A percentile compares a stretch with the other conserved stretches of the same genome.
These are phyloP conservation scores for Phrynocephalus versicolor DNA, from an alignment of 2,113 vertebrate species.

Conservation along the genomic window DNA sequence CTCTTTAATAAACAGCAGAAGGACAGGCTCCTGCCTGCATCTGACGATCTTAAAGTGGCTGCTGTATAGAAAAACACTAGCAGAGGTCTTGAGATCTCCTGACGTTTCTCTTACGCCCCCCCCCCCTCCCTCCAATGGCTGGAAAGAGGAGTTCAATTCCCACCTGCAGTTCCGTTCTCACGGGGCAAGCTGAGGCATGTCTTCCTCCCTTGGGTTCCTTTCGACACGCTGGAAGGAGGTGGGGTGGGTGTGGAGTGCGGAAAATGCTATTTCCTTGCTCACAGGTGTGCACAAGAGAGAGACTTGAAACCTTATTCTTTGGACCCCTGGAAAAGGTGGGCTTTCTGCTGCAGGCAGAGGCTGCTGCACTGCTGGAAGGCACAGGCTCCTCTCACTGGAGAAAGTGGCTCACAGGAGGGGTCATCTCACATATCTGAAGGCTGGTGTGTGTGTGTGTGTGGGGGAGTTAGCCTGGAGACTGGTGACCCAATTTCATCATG, in stretches of 20 bases:
- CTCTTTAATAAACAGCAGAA: not conserved
- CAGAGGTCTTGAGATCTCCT: not conserved
- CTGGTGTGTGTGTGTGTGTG: too few species aligned
- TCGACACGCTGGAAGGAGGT: too few species aligned
- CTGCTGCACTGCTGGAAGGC: too few species aligned
- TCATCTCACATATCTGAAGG: too few species aligned
- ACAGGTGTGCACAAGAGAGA: not conserved
- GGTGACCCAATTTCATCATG: too few species aligned
- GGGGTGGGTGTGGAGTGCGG: not conserved
- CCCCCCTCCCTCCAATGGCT: too few species aligned
- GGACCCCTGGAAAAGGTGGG: not conserved
- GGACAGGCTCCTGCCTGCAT: not conserved
- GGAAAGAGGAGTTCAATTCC: conserved; percentile 2
- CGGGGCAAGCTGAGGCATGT: not conserved
- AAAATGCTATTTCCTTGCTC: not conserved
- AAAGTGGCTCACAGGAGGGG: too few species aligned
- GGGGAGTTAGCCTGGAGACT: too few species aligned
- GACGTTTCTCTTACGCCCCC: not conserved
- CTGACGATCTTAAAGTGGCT: not conserved
- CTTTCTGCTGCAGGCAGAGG: too few species aligned
- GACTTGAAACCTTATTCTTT: not conserved
- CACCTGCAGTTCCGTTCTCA: conserved; percentile 14
- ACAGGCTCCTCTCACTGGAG: too few species aligned
- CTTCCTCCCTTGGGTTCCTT: not conserved
- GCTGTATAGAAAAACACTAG: not conserved